Evolutionary conservation across 2,888 invertebrate genomes (phyloP), one percentile per base, ranked within the genome.

Genomic region (Tolmerus cingulatus): DNA sequence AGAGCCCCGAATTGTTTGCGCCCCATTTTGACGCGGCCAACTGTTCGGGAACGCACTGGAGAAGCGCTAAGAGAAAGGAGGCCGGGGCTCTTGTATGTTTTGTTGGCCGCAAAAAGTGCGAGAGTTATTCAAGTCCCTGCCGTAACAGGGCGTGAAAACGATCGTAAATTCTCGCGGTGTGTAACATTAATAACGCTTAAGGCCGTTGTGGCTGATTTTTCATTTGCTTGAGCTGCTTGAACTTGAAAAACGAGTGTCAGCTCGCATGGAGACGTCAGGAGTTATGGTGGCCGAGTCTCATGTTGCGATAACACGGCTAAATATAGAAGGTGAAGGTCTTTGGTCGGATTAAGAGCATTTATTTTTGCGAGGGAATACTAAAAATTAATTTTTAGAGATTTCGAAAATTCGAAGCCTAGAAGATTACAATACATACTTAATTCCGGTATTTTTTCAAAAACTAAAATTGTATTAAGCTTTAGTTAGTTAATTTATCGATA

Each of bases 131-230:
- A 14, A 43, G 19, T 37, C 78, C 23, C 51, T 79, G 51, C 23
- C 51, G 51, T 79, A 79, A 51, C 51, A 51, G 51, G 46, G 23
- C 23, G 51, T 51, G 40, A 79, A 51, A 79, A 79, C 27, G 46
- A 46, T 27, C 79, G 79, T 79, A 79, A 79, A 79, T 79, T 79
- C 30, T 79, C 51, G 16, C 51, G 51, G 51, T 51, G 66, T 27
- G 79, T 79, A 79, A 79, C 79, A 46, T 79, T 51, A 79, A 79
- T 46, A 78, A 78, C 78, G 78, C 19, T 78, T 78, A 40, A 78
- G 43, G 78, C 78, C 40, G 78, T 78, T 78, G 40, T n/a, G 78
- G 16, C 37, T 16, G 76, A 76, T 76, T 76, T 76, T 66, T 66
- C 66, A 66, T 27, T 66, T 76, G 78, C 23, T 78, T 19, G 43